These are phyloP conservation scores for Subacronicta megacephala DNA, from an alignment of 2,888 invertebrate species.

Conservation along the genomic window DNA sequence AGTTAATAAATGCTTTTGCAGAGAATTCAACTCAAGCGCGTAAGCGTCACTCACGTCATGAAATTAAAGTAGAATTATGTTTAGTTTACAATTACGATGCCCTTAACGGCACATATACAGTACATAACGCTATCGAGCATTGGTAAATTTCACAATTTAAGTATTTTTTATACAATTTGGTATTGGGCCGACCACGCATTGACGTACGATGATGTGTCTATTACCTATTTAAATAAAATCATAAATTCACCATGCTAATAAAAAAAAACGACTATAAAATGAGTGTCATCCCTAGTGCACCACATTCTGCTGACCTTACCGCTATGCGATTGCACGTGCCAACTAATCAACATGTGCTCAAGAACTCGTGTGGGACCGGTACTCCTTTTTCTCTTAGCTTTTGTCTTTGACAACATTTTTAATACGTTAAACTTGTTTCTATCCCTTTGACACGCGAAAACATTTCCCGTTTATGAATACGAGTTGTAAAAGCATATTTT, in stretches of 20 bases:
- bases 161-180: background rate
- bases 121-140: background rate
- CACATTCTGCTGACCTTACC: conserved; percentile 61
- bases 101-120: no score
- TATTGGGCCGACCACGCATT: no score
- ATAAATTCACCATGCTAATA: no score
- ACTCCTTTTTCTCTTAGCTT: conserved; percentile 40
- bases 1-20: conserved; percentile 20
- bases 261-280: background rate
- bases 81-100: no score
- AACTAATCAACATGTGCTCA: conserved; percentile 62
- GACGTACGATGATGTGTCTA: no score
- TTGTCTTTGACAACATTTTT: conserved; percentile 50
- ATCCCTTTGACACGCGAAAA: conserved; percentile 34
- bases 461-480: conserved; percentile 9
- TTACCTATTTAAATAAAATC: no score
- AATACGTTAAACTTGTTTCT: conserved; percentile 42
- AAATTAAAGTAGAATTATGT: background rate
- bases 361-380: conserved; percentile 50
- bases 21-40: background rate
- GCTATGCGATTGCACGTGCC: conserved; percentile 61
- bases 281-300: conserved; percentile 22
- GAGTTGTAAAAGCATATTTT: conserved; percentile 23
- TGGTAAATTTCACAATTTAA: background rate
- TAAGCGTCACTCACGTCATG: background rate